Conservation (phyloP, 1,140 invertebrate genomes). For the Papilio helenus region DNA sequence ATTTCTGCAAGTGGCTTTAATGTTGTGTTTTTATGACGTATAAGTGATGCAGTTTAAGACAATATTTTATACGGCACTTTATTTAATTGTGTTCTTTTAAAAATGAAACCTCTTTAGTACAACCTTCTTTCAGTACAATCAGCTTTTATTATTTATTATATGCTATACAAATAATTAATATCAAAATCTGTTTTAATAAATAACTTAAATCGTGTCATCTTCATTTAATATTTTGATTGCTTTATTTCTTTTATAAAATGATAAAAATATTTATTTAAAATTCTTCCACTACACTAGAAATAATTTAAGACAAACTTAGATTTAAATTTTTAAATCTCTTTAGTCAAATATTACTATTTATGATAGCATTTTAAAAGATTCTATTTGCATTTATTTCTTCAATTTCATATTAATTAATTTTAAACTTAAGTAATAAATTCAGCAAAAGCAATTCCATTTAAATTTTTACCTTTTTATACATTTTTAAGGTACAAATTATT, state of each 20-base stretch:
- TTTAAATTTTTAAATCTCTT: neutral
- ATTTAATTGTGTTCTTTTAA: constrained; percentile 18
- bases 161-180: no score
- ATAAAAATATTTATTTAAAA: neutral
- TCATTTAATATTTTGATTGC: neutral
- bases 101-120: neutral
- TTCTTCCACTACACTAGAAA: neutral
- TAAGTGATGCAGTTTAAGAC: constrained; percentile 23
- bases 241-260: neutral
- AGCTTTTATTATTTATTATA: no score
- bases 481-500: neutral
- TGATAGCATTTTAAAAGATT: neutral
- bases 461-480: neutral
- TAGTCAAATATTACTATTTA: neutral
- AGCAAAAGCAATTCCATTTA: neutral
- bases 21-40: constrained; percentile 28
- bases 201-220: no score
- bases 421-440: neutral
- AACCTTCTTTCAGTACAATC: no score
- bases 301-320: neutral
- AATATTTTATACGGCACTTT: constrained; percentile 18
- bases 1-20: constrained; percentile 31
- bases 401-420: neutral
- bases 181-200: no score
- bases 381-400: neutral